Evolutionary conservation across 2,797 vertebrate genomes (phyloP).

Genomic region (Myiotriccus ornatus): DNA sequence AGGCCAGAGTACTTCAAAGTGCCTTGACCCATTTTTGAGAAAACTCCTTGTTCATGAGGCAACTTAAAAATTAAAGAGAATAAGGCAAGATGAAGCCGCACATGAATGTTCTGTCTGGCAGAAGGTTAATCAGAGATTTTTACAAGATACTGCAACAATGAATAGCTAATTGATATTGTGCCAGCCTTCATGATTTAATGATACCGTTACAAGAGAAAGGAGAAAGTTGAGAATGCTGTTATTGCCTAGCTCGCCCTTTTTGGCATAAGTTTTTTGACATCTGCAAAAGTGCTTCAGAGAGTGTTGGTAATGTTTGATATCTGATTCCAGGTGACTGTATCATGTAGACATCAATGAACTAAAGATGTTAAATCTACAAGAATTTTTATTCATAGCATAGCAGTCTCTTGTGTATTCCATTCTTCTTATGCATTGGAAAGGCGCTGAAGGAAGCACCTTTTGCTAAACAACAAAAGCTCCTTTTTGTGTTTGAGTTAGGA

Average conservation of each 20-base stretch:
- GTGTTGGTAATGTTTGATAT: neutral
- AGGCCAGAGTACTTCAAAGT: neutral
- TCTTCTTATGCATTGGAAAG: neutral
- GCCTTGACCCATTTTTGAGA: neutral
- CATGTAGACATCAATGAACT: neutral
- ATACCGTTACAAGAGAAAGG: neutral
- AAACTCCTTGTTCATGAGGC: neutral
- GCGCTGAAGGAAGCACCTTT: neutral
- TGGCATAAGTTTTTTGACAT: neutral
- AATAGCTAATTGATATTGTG: neutral
- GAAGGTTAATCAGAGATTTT: conserved; percentile 3
- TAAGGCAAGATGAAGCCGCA: neutral
- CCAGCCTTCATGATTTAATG: neutral
- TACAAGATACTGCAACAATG: neutral
- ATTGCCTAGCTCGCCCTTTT: neutral
- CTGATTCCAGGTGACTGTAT: neutral
- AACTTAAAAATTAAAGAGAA: neutral
- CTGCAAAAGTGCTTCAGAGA: neutral
- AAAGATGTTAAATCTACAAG: neutral
- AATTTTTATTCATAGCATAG: neutral
- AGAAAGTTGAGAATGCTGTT: neutral
- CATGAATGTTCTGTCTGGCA: neutral
- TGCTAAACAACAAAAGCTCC: neutral
- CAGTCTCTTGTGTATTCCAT: neutral
- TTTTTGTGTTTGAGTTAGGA: neutral